Evolutionary conservation across 2,113 vertebrate species (phyloP), one percentile per base, ranked within the genome.

Genomic region (Myocastor coypus): DNA sequence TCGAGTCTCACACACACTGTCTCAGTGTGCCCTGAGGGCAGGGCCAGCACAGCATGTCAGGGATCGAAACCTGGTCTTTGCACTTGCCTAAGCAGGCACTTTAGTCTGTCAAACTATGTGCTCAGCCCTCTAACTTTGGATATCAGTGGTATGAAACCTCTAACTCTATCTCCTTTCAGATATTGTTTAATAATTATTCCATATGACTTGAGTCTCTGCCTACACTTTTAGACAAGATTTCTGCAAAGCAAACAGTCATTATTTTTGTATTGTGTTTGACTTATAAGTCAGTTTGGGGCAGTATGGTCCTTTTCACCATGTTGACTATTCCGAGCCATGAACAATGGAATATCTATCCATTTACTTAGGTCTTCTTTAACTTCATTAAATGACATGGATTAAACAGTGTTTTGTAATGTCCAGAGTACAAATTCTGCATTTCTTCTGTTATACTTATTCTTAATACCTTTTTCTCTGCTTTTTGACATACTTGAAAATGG

Each of bases 221-320:
- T 84, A 34, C 89, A 89, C 78, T 71, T 94, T 78, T 50, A 85
- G 16, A 77, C 20, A 9, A 83, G 19, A 90, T 52, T 87, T 93
- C 42, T 83, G 22, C 17, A 40, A 59, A 78, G 83, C 90, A 10
- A 28, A 32, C 2, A 92, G 69, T 71, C 91, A 7, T 85, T 19
- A 42, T 69, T 77, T 89, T 90, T n/a, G 20, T 24, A 83, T 40
- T 73, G 6, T 64, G 22, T 78, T 64, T 83, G 80, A 85, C 24
- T 64, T 88, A 11, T 63, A 82, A 52, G 30, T 63, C 26, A 94
- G 19, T 71, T 85, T 59, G 11, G 7, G 68, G 59, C 8, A 87
- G 1, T 52, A 64, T 4, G 57, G 11, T 32, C 9, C 92, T 19
- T 20, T 78, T 71, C 63, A 52, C 5, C 64, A 57, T 55, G 61